Conservation (phyloP, 1,140 invertebrate genomes). For the Homarus americanus region DNA sequence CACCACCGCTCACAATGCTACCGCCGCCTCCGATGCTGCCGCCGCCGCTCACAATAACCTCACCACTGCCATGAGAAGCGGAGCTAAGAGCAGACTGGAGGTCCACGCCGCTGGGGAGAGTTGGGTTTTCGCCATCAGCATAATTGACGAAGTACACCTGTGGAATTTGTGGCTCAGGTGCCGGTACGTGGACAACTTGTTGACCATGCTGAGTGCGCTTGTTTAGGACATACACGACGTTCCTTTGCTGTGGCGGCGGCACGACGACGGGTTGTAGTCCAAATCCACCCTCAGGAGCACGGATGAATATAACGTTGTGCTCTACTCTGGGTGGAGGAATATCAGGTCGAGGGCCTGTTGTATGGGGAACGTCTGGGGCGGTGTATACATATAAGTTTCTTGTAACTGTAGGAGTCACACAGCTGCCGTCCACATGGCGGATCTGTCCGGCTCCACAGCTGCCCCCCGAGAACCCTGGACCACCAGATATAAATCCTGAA, state of each 20-base stretch:
- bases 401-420: slow-evolving; percentile 26
- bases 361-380: background rate
- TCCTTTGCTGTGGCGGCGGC: slow-evolving; percentile 37
- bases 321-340: slow-evolving; percentile 33
- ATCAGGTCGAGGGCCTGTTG: background rate
- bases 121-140: slow-evolving; percentile 41
- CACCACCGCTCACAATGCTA: background rate
- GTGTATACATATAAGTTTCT: slow-evolving; percentile 43
- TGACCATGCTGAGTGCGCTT: background rate
- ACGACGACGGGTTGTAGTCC: slow-evolving; percentile 29
- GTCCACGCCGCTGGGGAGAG: slow-evolving; percentile 39
- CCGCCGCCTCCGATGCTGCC: background rate
- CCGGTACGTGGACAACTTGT: slow-evolving; percentile 49
- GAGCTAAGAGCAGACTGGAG: slow-evolving; percentile 46
- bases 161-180: slow-evolving; percentile 5
- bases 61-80: slow-evolving; percentile 30
- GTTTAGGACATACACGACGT: slow-evolving; percentile 56
- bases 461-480: background rate
- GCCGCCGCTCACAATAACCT: slow-evolving; percentile 22
- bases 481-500: background rate
- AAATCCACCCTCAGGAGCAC: slow-evolving; percentile 14
- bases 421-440: slow-evolving; percentile 46
- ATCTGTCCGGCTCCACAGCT: slow-evolving; percentile 31
- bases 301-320: slow-evolving; percentile 56
- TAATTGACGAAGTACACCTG: slow-evolving; percentile 60